Evolutionary conservation across 2,888 invertebrate genomes (phyloP).

Genomic region (Acanthoscelides obtectus): DNA sequence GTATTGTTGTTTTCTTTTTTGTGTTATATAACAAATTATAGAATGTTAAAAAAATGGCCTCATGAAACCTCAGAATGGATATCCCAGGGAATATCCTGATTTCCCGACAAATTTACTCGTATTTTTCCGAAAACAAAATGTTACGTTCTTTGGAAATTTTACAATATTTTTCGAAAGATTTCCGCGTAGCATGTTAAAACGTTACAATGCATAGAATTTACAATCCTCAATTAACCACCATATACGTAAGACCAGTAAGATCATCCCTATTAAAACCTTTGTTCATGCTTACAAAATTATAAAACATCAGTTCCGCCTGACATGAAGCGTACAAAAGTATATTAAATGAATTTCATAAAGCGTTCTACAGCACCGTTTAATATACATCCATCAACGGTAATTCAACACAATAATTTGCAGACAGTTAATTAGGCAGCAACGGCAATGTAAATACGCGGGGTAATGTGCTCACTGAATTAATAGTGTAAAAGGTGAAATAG

Average conservation of each 20-base stretch:
- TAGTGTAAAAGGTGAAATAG: neutral
- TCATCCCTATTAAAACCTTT: neutral
- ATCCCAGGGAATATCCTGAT: too few relatives aligned
- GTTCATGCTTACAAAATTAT: neutral
- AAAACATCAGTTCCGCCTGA: neutral
- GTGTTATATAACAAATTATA: too few relatives aligned
- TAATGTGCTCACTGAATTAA: neutral
- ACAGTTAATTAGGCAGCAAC: neutral
- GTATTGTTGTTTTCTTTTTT: too few relatives aligned
- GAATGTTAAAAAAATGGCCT: too few relatives aligned
- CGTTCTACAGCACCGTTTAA: neutral
- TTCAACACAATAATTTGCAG: neutral
- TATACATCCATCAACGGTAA: neutral
- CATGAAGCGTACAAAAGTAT: neutral
- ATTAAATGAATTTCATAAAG: neutral
- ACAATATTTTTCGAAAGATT: too few relatives aligned
- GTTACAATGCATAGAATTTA: too few relatives aligned
- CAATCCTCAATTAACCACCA: too few relatives aligned
- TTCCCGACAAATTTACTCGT: too few relatives aligned
- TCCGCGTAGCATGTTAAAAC: too few relatives aligned
- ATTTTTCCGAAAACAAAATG: too few relatives aligned
- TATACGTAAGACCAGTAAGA: neutral
- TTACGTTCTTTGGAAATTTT: too few relatives aligned
- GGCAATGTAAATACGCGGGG: neutral
- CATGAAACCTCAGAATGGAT: too few relatives aligned